phyloP scores from a whole-genome alignment of 2,797 vertebrate species.

The Micrastur ruficollis region DNA sequence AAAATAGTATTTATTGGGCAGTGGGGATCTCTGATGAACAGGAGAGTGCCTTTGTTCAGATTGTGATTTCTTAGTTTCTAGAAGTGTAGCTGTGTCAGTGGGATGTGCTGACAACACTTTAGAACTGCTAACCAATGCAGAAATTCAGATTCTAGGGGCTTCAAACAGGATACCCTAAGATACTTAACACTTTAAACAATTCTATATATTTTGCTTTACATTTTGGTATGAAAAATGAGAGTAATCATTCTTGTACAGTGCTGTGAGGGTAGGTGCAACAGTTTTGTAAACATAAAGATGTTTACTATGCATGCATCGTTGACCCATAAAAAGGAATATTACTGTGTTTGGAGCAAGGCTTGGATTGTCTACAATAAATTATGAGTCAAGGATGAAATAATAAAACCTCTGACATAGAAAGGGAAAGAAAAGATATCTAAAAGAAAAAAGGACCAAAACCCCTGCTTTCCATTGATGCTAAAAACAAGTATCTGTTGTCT shows the following conservation, averaged over 20 bases:
- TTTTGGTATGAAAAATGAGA: neutral
- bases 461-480: neutral
- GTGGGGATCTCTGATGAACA: neutral
- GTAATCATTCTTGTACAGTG: neutral
- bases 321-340: neutral
- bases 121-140: neutral
- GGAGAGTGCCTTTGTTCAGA: neutral
- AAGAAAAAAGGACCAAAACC: neutral
- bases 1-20: neutral
- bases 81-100: neutral
- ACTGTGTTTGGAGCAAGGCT: neutral
- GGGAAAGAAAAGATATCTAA: neutral
- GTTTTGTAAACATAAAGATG: neutral
- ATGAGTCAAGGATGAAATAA: neutral
- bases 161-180: neutral
- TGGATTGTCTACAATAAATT: neutral
- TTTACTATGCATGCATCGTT: neutral
- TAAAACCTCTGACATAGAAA: neutral
- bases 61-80: neutral
- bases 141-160: neutral
- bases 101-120: neutral
- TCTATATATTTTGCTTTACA: neutral
- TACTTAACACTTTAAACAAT: neutral
- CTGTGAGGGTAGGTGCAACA: neutral
- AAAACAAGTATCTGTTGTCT: neutral